Evolutionary conservation across 2,113 vertebrate genomes (phyloP).

Genomic region (Gnathonemus longibarbis): DNA sequence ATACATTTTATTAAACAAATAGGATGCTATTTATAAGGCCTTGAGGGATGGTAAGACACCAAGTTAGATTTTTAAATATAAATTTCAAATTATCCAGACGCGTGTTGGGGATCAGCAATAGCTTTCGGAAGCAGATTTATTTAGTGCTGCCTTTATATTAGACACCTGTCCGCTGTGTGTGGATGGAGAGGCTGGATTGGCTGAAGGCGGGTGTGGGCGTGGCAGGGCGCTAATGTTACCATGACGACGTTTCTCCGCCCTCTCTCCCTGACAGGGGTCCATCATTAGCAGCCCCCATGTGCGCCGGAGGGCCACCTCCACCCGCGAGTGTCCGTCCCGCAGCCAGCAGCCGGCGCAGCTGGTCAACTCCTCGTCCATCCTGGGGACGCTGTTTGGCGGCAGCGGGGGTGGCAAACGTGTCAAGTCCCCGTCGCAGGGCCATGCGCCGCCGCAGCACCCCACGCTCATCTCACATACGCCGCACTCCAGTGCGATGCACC

Average conservation of each 20-base stretch:
- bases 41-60: not conserved
- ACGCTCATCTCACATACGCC: conserved; percentile 66
- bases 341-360: conserved; percentile 79
- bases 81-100: not conserved
- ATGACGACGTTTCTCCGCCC: not conserved
- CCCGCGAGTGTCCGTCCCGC: conserved; percentile 85
- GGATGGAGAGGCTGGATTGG: not conserved
- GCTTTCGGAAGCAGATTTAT: not conserved
- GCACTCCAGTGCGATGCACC: conserved; percentile 64
- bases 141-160: not conserved
- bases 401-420: conserved; percentile 59
- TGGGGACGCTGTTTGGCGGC: conserved; percentile 81
- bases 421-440: conserved; percentile 68
- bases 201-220: not conserved
- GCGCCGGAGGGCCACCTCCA: conserved; percentile 79
- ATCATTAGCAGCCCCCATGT: conserved; percentile 98
- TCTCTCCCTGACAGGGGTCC: conserved; percentile 75
- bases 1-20: not conserved
- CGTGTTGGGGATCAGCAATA: not conserved
- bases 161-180: not conserved
- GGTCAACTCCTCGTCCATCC: conserved; percentile 86
- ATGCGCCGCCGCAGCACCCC: conserved; percentile 60
- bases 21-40: not conserved
- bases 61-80: not conserved
- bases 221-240: not conserved